A percentile compares a stretch with the other conserved stretches of the same genome.
Conservation (phyloP, 2,797 vertebrate genomes). For the Gastrophryne carolinensis region DNA sequence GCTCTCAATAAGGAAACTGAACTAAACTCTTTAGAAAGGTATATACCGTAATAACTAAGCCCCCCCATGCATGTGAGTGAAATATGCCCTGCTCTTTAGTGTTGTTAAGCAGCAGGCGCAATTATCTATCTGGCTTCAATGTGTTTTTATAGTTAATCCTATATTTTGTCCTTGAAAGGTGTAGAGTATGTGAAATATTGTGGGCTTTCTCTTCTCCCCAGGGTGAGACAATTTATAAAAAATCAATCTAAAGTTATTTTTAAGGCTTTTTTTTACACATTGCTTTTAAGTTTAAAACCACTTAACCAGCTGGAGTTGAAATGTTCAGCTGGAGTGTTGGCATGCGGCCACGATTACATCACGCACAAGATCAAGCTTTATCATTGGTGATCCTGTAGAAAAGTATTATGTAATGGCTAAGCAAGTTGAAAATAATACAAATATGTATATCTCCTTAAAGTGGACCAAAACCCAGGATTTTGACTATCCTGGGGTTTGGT, state of each 20-base stretch:
- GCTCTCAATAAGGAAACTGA: background rate
- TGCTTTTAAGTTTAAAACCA: background rate
- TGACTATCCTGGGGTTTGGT: no score
- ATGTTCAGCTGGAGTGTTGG: background rate
- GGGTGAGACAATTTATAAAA: background rate
- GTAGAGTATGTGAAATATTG: background rate
- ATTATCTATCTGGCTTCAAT: background rate
- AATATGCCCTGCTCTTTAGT: background rate
- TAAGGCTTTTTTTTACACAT: background rate
- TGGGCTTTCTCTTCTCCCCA: background rate
- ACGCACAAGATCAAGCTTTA: background rate
- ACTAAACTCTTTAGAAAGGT: background rate
- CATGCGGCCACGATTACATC: background rate
- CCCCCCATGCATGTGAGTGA: background rate
- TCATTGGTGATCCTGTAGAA: background rate
- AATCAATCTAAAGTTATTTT: background rate
- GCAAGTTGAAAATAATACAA: no score
- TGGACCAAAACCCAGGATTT: no score
- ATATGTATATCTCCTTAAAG: no score
- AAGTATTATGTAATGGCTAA: no score
- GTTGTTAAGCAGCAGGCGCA: background rate
- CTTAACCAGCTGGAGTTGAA: background rate
- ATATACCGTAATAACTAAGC: background rate
- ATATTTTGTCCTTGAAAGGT: background rate
- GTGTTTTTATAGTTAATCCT: background rate